Evolutionary conservation across 2,888 invertebrate genomes (phyloP).

Genomic region (Hoplodrina blanda): DNA sequence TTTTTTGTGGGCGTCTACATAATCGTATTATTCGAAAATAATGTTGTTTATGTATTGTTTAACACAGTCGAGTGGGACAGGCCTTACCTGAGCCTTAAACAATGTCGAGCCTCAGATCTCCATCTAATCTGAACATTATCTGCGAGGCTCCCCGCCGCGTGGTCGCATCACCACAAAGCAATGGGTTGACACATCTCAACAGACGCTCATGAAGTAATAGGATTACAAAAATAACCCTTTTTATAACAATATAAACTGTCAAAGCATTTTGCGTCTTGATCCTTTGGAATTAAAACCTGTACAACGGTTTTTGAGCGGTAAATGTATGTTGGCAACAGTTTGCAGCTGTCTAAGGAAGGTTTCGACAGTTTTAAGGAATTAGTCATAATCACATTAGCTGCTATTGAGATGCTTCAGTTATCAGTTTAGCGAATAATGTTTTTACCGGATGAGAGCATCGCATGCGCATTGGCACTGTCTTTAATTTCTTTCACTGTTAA

Average conservation of each 20-base stretch:
- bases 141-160: slow-evolving; percentile 82
- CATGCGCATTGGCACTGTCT: not conserved
- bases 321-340: slow-evolving; percentile 67
- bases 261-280: slow-evolving; percentile 74
- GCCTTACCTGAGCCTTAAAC: slow-evolving; percentile 85
- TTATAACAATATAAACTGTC: slow-evolving; percentile 71
- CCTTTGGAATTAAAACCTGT: slow-evolving; percentile 55
- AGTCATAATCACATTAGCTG: slow-evolving; percentile 82
- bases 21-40: slow-evolving; percentile 86
- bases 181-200: slow-evolving; percentile 89
- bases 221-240: slow-evolving; percentile 84
- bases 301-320: slow-evolving; percentile 64
- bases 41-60: slow-evolving; percentile 88
- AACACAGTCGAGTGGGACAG: slow-evolving; percentile 75
- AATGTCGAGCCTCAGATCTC: slow-evolving; percentile 87
- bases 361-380: slow-evolving; percentile 82
- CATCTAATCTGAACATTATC: slow-evolving; percentile 89
- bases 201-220: slow-evolving; percentile 83
- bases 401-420: slow-evolving; percentile 65
- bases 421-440: slow-evolving; percentile 47
- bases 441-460: slow-evolving; percentile 20
- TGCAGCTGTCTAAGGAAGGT: slow-evolving; percentile 77
- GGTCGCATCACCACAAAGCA: slow-evolving; percentile 88
- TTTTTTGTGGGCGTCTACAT: slow-evolving; percentile 74
- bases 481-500: not conserved